Evolutionary conservation across 2,113 vertebrate genomes (phyloP), one percentile per base, ranked within the genome.

Genomic region (Alexandromys fortis): DNA sequence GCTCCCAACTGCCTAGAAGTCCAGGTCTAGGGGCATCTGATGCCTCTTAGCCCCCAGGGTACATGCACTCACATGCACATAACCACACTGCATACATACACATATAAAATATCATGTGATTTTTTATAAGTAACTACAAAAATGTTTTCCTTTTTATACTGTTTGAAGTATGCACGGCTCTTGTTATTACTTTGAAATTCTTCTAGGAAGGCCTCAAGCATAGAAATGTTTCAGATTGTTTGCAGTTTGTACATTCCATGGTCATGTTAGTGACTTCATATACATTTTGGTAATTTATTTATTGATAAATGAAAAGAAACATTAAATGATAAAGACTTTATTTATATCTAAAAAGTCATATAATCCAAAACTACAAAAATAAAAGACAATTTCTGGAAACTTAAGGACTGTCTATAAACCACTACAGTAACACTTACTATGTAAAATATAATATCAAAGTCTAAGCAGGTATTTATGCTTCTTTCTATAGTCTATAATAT

Each of bases 321-420:
- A 1, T 91, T 89, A 90, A 58, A 45, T 96, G 86, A 88, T 13
- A 52, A 52, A 67, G 38, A n/a, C 92, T 98, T 98, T 98, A 98
- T 98, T 98, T 19, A 96, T 33, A 88, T 81, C n/a, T 96, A 96
- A 97, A 97, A 94, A 93, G 96, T 19, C 47, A 98, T 91, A 94
- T n/a, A 98, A 90, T 97, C 94, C 58, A 90, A 96, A 97, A 91
- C 70, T 98, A 92, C 45, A 97, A 98, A 98, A 97, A 97, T 97
- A 98, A 97, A 98, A 96, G 68, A 91, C 90, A 67, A 67, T 97
- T 96, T 98, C 86, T 98, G 97, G 97, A 77, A 93, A 63, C 75
- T 96, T 83, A 96, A 93, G 77, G 52, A 96, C 63, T 82, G 95
- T 81, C 96, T 73, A 97, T 19, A 95, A 97, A 72, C 70, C 94